Evolutionary conservation across 2,888 invertebrate species (phyloP).

Genomic region (Dioctria rufipes): DNA sequence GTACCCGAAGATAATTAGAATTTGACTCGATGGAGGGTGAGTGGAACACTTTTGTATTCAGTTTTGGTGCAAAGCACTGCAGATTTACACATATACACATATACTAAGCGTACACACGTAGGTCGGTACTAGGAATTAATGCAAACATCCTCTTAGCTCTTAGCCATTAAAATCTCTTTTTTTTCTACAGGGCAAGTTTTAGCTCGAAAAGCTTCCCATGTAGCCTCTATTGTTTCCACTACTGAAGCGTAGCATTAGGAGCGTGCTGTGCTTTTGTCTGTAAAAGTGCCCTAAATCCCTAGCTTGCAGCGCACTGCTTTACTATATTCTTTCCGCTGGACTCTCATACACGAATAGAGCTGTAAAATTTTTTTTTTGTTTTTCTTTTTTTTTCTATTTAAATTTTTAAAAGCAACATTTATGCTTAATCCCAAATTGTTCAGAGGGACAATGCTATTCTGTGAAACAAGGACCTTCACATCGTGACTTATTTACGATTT

Average conservation of each 20-base stretch:
- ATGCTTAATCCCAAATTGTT: conserved; percentile 19
- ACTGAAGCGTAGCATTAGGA: conserved; percentile 14
- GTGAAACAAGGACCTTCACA: conserved; percentile 7
- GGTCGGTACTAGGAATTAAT: background rate
- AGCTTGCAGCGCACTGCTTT: background rate
- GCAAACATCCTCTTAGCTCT: background rate
- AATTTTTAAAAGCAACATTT: conserved; percentile 27
- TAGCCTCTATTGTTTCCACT: conserved; percentile 5
- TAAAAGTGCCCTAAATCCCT: conserved; percentile 15
- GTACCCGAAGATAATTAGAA: conserved; percentile 2
- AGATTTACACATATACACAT: background rate
- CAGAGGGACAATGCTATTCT: background rate
- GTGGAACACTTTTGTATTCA: conserved; percentile 6
- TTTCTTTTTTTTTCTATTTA: background rate
- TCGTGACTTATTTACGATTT: conserved; percentile 5
- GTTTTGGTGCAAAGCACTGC: background rate
- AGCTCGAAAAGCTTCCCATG: background rate
- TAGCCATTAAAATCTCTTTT: conserved; percentile 9
- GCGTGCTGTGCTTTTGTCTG: conserved; percentile 1
- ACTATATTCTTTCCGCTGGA: background rate
- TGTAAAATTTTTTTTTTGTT: background rate
- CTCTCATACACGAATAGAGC: conserved; percentile 3
- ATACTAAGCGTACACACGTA: background rate
- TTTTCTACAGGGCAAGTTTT: background rate
- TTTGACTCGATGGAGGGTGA: background rate